Conservation (phyloP, 1,140 invertebrate species). For the roundworm (Caenorhabditis elegans) region DNA sequence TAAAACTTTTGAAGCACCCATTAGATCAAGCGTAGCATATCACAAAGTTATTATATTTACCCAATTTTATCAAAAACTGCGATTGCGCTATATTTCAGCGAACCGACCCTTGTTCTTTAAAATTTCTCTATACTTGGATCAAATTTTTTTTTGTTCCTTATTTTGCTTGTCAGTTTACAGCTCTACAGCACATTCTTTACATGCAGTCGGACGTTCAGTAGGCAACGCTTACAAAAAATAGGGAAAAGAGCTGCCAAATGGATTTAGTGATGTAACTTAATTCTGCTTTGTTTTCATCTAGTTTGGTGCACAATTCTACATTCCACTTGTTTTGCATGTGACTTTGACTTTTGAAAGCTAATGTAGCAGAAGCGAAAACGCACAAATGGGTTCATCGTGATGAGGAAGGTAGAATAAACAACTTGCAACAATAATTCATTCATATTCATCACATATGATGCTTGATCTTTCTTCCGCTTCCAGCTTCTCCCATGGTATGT, state of each 20-base stretch:
- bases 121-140: no score
- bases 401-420: not conserved
- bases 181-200: not conserved
- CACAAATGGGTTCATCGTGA: not conserved
- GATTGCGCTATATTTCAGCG: no score
- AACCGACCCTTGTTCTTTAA: no score
- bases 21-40: no score
- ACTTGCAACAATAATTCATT: slow-evolving; percentile 6
- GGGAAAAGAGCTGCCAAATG: slow-evolving; percentile 13
- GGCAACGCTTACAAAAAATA: not conserved
- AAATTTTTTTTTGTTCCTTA: not conserved
- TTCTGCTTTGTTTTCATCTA: slow-evolving; percentile 20
- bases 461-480: not conserved
- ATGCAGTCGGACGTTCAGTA: not conserved
- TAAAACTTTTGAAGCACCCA: no score
- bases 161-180: not conserved
- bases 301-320: slow-evolving; percentile 27
- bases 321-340: slow-evolving; percentile 19
- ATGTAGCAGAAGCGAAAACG: slow-evolving; percentile 4
- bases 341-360: slow-evolving; percentile 23
- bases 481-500: no score
- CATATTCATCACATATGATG: not conserved
- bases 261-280: slow-evolving; percentile 29
- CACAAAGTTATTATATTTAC: no score
- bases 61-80: no score